Conservation (phyloP, 2,888 invertebrate genomes). For the Koerneria pararmatus region DNA sequence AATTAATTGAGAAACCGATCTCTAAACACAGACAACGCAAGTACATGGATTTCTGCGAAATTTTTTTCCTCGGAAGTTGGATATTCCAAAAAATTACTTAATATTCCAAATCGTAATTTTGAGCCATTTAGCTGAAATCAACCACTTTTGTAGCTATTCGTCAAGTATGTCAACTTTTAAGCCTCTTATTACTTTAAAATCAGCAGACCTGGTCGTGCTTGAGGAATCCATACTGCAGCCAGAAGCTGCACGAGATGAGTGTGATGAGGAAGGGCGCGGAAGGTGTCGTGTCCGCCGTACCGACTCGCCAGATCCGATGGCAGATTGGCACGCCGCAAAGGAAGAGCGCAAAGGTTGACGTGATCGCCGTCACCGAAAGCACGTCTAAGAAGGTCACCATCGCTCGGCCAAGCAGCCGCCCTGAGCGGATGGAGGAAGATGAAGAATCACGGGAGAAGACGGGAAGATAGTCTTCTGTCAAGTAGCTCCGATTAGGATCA, state of each 20-base stretch:
- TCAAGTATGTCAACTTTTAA: too few species aligned
- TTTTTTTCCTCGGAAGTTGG: too few species aligned
- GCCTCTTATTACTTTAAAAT: too few species aligned
- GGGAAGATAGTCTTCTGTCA: too few species aligned
- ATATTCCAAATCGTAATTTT: too few species aligned
- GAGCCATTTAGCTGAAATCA: too few species aligned
- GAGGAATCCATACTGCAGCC: slow-evolving; percentile 76
- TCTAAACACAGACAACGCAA: too few species aligned
- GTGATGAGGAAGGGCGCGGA: slow-evolving; percentile 45
- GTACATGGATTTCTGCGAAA: too few species aligned
- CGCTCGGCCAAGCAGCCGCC: not conserved
- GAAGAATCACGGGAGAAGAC: not conserved
- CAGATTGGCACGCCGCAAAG: slow-evolving; percentile 55
- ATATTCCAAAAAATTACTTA: too few species aligned
- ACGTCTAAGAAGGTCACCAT: not conserved
- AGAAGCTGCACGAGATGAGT: slow-evolving; percentile 71
- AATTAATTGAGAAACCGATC: too few species aligned
- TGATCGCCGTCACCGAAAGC: not conserved
- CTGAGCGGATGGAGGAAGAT: not conserved
- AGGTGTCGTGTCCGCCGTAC: slow-evolving; percentile 48
- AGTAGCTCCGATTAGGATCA: too few species aligned
- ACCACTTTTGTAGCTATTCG: too few species aligned
- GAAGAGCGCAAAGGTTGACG: slow-evolving; percentile 32
- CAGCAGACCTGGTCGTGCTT: slow-evolving; percentile 67
- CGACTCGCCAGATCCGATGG: slow-evolving; percentile 38